phyloP scores from a whole-genome alignment of 1,140 invertebrate genomes.

The Leptestheria dahalacensis region DNA sequence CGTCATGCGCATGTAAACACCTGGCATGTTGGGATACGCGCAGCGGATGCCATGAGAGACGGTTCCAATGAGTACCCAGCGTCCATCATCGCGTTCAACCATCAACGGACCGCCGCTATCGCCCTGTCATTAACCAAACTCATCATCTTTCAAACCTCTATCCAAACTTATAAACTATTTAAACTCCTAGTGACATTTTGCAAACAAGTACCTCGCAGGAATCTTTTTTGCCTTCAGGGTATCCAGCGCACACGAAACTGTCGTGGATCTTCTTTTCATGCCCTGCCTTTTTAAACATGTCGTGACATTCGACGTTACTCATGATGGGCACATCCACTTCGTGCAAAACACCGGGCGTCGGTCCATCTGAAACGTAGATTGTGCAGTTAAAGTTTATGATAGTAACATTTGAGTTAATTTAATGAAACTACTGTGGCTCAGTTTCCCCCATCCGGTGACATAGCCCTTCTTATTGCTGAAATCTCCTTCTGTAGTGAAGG shows the following conservation, averaged over 20 bases:
- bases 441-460: conserved; percentile 59
- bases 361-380: conserved; percentile 43
- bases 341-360: conserved; percentile 72
- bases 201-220: conserved; percentile 65
- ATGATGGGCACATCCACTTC: conserved; percentile 85
- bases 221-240: conserved; percentile 78
- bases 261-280: conserved; percentile 71
- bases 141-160: too few species aligned
- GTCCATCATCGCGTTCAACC: conserved; percentile 60
- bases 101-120: conserved; percentile 86
- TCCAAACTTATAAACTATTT: too few species aligned
- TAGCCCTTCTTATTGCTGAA: conserved; percentile 68
- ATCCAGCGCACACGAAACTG: conserved; percentile 87
- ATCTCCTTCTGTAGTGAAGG: conserved; percentile 51
- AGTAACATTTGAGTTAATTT: conserved; percentile 20
- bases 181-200: background rate
- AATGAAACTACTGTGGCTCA: conserved; percentile 38
- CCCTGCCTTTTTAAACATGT: conserved; percentile 81
- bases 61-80: conserved; percentile 78
- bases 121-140: conserved; percentile 44
- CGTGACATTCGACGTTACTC: conserved; percentile 76
- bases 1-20: conserved; percentile 83
- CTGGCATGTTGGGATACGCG: conserved; percentile 72
- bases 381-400: conserved; percentile 10
- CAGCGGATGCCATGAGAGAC: conserved; percentile 92